Percentiles rank a stretch among this genome's conserved stretches.
Evolutionary conservation across 2,797 vertebrate genomes (phyloP).

Genomic region (Rhynchotus rufescens): DNA sequence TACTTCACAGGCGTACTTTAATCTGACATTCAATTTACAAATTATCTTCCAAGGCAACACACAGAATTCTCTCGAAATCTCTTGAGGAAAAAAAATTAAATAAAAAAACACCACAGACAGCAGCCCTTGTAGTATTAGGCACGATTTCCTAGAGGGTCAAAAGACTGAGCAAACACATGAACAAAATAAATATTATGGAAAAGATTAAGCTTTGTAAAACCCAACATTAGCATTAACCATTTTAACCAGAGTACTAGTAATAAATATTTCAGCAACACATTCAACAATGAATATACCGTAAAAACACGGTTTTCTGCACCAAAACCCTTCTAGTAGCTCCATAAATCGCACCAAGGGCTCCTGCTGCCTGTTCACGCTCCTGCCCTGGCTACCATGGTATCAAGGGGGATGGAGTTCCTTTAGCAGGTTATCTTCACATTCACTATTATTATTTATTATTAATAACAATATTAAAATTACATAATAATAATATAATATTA

Average conservation of each 20-base stretch:
- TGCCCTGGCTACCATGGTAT: not conserved
- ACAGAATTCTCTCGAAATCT: not conserved
- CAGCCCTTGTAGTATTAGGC: not conserved
- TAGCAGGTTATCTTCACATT: not conserved
- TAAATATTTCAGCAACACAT: not conserved
- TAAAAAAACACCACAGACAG: not conserved
- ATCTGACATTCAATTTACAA: not conserved
- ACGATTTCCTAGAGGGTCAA: not conserved
- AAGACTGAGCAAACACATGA: not conserved
- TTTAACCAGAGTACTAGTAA: not conserved
- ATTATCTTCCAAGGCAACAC: not conserved
- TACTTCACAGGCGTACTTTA: not conserved
- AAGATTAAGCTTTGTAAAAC: not conserved
- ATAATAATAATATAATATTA: too few relatives aligned
- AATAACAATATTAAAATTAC: too few relatives aligned
- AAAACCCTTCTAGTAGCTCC: not conserved
- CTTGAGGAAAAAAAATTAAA: not conserved
- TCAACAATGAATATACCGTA: not conserved
- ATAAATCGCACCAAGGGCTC: not conserved
- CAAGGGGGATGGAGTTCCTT: not conserved
- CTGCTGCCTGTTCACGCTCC: accelerated
- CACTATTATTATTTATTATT: too few relatives aligned
- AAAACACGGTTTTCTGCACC: not conserved
- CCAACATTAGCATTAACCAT: not conserved
- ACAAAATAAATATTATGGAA: not conserved